Evolutionary conservation across 1,140 invertebrate genomes (phyloP), one percentile per base, ranked within the genome.

Genomic region (Drosophila bipectinata): DNA sequence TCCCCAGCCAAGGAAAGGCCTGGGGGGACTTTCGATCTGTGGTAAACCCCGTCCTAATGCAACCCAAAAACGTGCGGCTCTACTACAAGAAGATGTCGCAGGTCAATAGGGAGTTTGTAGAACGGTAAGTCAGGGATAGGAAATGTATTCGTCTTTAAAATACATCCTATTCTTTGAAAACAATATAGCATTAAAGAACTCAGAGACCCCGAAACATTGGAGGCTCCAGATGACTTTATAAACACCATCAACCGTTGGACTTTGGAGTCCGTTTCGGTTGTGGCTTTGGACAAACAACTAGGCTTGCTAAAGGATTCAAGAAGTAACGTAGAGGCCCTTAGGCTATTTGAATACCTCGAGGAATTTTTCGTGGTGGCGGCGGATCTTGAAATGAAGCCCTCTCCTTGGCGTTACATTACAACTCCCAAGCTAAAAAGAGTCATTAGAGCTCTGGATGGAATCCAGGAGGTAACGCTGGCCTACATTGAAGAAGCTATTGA

Each of bases 191-290:
- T 85, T 21, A 69, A 67, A 8, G 67, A 75, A 6, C 74, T 94
- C 24, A 91, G 93, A 9, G 91, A 94, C 72, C 21, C 51, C 26
- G 82, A 90, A 51, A 92, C 93, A 18, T 93, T 92, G 59, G 93
- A 94, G 88, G 91, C 95, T 59, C 93, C 93, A 1, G 87, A 79
- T 0, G 92, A 93, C 64, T 95, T 95, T 78, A 92, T 93, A 45
- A 93, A 93, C 57, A 94, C 95, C 81, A 92, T 96, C 62, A 94
- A 95, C 74, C 93, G 95, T 72, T 95, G 95, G 94, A 92, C 95
- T 3, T 81, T 96, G 6, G 96, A 96, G 90, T 95, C 94, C 0
- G 95, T 96, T 10, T 94, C 93, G 1, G 91, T 94, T 1, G 93
- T 97, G 1, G 95, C 95, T 8, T 89, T 96, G 47, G 95, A 90